phyloP scores from a whole-genome alignment of 2,113 vertebrate species.

The Notarius quadriscutis region DNA sequence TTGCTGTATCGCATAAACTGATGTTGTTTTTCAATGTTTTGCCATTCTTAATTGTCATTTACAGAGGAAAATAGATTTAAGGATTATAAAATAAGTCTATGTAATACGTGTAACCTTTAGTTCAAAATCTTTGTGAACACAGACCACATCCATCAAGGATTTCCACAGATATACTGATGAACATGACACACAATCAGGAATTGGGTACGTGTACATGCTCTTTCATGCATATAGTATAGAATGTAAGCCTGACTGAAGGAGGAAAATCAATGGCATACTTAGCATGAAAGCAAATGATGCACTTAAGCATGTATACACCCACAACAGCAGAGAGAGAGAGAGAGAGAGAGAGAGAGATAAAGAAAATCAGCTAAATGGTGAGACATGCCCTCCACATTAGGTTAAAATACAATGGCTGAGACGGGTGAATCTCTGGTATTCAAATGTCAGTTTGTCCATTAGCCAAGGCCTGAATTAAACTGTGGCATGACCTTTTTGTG shows the following conservation, averaged over 20 bases:
- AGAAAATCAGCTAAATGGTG: constrained; percentile 4
- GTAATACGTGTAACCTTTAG: no score
- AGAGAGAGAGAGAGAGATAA: background rate
- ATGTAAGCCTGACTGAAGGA: background rate
- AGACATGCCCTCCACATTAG: constrained; percentile 11
- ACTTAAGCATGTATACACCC: constrained; percentile 22
- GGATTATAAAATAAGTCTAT: background rate
- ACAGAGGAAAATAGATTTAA: background rate
- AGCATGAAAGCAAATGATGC: constrained; percentile 38
- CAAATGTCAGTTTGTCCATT: constrained; percentile 57
- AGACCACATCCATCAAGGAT: background rate
- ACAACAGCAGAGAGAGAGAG: background rate
- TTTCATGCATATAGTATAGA: background rate
- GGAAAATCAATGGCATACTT: constrained; percentile 40
- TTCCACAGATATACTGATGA: background rate
- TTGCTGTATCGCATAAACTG: no score
- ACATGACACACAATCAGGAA: constrained; percentile 1
- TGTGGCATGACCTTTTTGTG: constrained; percentile 52
- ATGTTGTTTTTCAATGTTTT: background rate
- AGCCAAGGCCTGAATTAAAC: constrained; percentile 39
- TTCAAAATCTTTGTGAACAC: background rate
- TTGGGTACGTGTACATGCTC: constrained; percentile 1
- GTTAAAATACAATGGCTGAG: constrained; percentile 32
- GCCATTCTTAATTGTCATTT: background rate
- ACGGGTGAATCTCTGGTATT: constrained; percentile 35